phyloP scores from a whole-genome alignment of 2,888 invertebrate genomes.

The Bugula neritina region DNA sequence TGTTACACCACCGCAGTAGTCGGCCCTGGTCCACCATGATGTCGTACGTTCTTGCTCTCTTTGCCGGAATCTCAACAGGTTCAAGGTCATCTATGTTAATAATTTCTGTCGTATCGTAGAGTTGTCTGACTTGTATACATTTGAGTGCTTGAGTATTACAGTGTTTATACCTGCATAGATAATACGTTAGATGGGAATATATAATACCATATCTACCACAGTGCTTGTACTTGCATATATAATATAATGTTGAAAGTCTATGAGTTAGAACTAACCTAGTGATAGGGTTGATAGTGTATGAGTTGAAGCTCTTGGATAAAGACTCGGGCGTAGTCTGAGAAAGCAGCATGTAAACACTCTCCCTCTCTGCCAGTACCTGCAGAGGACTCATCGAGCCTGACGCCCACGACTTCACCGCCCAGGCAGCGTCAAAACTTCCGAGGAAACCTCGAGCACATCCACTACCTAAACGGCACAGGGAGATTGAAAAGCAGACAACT shows the following conservation, averaged over 20 bases:
- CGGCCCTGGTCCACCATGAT: conserved; percentile 57
- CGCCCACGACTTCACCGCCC: conserved; percentile 84
- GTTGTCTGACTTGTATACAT: conserved; percentile 55
- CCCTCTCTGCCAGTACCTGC: conserved; percentile 80
- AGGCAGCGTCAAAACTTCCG: conserved; percentile 89
- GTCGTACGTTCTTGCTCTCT: conserved; percentile 15
- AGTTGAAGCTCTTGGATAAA: conserved; percentile 71
- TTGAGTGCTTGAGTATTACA: conserved; percentile 41
- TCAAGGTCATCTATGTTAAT: conserved; percentile 39
- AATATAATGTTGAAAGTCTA: neutral
- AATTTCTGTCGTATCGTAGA: conserved; percentile 61
- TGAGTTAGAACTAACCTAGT: conserved; percentile 59
- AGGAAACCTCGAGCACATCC: conserved; percentile 96
- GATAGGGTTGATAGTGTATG: conserved; percentile 57
- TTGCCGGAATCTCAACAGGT: conserved; percentile 55
- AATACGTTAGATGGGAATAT: too few relatives aligned
- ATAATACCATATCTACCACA: neutral
- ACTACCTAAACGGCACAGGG: conserved; percentile 59
- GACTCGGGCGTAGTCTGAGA: conserved; percentile 97
- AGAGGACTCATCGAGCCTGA: conserved; percentile 66
- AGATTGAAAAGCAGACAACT: neutral
- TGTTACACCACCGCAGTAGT: conserved; percentile 71
- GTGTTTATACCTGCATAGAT: conserved; percentile 45
- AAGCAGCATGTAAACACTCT: conserved; percentile 79
- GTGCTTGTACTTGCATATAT: neutral